phyloP scores from a whole-genome alignment of 2,113 vertebrate species.

The Monopterus albus region DNA sequence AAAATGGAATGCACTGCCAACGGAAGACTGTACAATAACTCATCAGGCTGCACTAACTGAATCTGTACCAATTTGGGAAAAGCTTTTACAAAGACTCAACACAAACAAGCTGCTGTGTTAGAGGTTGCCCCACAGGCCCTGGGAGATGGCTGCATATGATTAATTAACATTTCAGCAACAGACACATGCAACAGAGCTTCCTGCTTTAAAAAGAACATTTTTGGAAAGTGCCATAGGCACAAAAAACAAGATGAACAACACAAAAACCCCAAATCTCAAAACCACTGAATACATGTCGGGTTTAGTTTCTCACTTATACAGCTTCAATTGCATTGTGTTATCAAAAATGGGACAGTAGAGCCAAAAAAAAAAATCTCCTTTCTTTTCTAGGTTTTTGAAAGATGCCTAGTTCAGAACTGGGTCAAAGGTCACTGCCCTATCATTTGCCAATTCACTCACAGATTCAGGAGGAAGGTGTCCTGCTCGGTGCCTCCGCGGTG shows the following conservation, averaged over 20 bases:
- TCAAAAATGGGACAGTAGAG: constrained; percentile 5
- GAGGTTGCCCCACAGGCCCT: constrained; percentile 40
- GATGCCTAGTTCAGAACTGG: no score
- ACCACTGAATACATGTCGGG: constrained; percentile 6
- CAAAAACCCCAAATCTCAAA: constrained; percentile 12
- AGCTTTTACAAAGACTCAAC: constrained; percentile 46
- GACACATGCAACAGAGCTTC: constrained; percentile 54
- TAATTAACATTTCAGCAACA: constrained; percentile 63
- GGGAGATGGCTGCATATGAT: constrained; percentile 42
- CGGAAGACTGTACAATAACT: constrained; percentile 38
- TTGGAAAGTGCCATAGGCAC: constrained; percentile 60
- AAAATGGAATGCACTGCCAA: constrained; percentile 32
- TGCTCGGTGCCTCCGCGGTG: constrained; percentile 82
- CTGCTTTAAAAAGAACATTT: constrained; percentile 64
- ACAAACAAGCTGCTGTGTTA: constrained; percentile 63
- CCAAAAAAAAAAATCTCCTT: constrained; percentile 1
- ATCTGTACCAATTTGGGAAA: constrained; percentile 51
- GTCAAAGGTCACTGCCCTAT: background rate
- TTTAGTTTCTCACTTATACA: constrained; percentile 22
- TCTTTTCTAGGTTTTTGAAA: background rate
- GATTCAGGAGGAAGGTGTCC: constrained; percentile 80
- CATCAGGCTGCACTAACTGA: constrained; percentile 36
- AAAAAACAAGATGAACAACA: constrained; percentile 54
- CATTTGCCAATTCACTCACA: constrained; percentile 60
- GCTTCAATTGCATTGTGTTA: background rate